A percentile compares a stretch with the other conserved stretches of the same genome.
Conservation (phyloP, 2,113 vertebrate genomes). For the Riparia riparia region DNA sequence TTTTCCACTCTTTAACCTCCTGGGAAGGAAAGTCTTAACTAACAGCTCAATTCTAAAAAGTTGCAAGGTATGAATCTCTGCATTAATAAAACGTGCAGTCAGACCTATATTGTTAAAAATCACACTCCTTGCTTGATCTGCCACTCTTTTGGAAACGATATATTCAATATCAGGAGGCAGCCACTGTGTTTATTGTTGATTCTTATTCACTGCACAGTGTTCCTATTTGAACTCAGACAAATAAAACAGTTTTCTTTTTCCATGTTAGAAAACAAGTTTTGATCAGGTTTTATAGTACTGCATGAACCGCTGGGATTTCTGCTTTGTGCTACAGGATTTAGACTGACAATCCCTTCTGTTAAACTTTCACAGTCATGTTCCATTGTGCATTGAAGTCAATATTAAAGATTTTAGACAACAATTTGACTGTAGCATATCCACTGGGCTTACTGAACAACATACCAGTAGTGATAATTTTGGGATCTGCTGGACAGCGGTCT, state of each 20-base stretch:
- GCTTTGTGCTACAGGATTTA: neutral
- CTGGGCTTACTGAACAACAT: neutral
- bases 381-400: neutral
- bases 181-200: neutral
- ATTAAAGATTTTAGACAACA: neutral
- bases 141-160: neutral
- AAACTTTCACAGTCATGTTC: neutral
- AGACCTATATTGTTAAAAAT: neutral
- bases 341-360: neutral
- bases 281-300: neutral
- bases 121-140: neutral
- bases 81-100: neutral
- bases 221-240: neutral
- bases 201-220: neutral
- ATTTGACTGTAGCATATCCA: neutral
- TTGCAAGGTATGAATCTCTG: neutral
- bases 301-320: neutral
- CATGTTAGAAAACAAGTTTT: neutral
- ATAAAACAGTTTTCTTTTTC: neutral
- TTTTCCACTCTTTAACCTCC: neutral
- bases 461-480: neutral
- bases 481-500: neutral
- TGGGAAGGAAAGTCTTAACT: neutral
- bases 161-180: neutral
- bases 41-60: neutral